These are phyloP conservation scores for Rhynchotus rufescens DNA, from an alignment of 2,797 vertebrate genomes.

Conservation along the genomic window DNA sequence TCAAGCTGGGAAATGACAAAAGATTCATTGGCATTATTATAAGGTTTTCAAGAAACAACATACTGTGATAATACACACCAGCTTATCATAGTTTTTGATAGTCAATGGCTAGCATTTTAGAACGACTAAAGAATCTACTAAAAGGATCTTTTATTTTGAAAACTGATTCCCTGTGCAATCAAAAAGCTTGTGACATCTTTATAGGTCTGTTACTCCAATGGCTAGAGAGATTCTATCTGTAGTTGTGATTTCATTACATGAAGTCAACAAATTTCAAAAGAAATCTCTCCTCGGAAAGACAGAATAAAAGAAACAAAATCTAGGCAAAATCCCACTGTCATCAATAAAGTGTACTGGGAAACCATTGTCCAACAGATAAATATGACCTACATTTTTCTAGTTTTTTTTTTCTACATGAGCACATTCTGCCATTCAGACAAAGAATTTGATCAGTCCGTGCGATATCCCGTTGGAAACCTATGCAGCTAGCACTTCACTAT, in stretches of 20 bases:
- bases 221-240: neutral
- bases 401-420: neutral
- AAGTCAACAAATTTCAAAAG: neutral
- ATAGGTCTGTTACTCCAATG: neutral
- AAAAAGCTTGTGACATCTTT: neutral
- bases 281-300: neutral
- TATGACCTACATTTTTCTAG: conserved; percentile 11
- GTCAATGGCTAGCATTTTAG: neutral
- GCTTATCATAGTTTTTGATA: neutral
- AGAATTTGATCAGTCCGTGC: conserved; percentile 15
- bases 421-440: neutral
- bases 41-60: neutral
- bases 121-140: neutral
- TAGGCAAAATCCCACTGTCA: neutral
- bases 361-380: neutral
- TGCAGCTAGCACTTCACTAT: neutral
- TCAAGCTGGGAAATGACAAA: neutral
- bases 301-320: neutral
- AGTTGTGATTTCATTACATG: neutral
- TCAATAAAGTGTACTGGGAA: neutral
- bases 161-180: neutral
- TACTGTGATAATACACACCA: neutral
- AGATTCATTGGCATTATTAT: neutral
- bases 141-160: neutral
- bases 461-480: neutral